phyloP scores from a whole-genome alignment of 2,113 vertebrate species.

The Phasianus colchicus region DNA sequence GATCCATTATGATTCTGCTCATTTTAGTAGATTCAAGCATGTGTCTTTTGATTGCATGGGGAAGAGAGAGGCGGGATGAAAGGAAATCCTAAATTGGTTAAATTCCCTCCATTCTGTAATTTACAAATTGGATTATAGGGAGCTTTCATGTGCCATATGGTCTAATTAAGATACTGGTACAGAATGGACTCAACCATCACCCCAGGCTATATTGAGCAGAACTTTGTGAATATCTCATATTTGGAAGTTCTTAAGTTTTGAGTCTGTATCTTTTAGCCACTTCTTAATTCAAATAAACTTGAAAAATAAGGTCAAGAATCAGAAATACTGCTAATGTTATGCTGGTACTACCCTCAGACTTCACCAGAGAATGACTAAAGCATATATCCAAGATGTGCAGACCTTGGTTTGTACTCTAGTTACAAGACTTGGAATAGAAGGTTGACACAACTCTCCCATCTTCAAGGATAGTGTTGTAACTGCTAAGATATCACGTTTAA shows the following conservation, averaged over 20 bases:
- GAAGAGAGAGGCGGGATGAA: constrained; percentile 4
- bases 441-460: neutral
- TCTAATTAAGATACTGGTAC: neutral
- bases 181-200: neutral
- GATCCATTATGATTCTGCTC: neutral
- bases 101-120: neutral
- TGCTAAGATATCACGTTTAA: neutral
- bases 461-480: neutral
- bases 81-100: constrained; percentile 20
- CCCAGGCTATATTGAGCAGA: neutral
- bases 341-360: neutral
- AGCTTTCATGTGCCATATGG: constrained; percentile 14
- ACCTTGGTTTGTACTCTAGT: neutral
- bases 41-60: neutral
- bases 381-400: neutral
- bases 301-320: neutral
- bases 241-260: neutral
- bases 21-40: neutral
- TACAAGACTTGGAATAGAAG: neutral
- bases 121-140: neutral
- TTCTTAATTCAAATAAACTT: neutral
- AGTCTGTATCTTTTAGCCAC: neutral
- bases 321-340: neutral
- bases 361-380: neutral
- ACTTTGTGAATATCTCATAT: neutral